Conservation (phyloP, 2,113 vertebrate species). For the Pogona vitticeps region DNA sequence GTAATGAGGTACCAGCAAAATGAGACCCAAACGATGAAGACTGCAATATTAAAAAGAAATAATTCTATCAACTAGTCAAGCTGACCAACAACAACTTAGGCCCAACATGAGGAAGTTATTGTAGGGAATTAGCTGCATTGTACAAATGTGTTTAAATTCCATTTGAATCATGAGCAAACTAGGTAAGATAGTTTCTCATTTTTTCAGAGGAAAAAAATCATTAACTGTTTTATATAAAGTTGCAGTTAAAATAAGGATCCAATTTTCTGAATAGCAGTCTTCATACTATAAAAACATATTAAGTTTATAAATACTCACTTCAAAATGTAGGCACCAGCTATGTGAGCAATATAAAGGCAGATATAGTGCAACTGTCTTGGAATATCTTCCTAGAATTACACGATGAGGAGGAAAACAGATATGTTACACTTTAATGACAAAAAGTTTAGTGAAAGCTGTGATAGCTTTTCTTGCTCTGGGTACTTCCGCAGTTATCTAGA, state of each 20-base stretch:
- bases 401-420: not conserved
- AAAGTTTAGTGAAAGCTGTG: not conserved
- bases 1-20: slow-evolving; percentile 85
- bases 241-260: not conserved
- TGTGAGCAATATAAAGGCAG: slow-evolving; percentile 86
- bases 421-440: slow-evolving; percentile 26
- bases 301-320: slow-evolving; percentile 77
- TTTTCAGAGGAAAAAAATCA: not conserved
- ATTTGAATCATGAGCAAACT: not conserved
- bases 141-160: not conserved
- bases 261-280: not conserved
- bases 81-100: not conserved
- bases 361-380: slow-evolving; percentile 86
- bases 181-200: not conserved
- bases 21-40: slow-evolving; percentile 82
- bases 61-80: not conserved
- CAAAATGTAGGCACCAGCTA: slow-evolving; percentile 85
- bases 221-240: not conserved
- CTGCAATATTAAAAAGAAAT: slow-evolving; percentile 57
- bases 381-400: slow-evolving; percentile 81
- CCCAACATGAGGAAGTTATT: not conserved
- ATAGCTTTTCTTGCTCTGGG: slow-evolving; percentile 21
- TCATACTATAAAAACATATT: not conserved
- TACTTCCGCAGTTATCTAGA: not conserved
- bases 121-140: not conserved